phyloP scores from a whole-genome alignment of 1,140 invertebrate genomes.

The Semibalanus balanoides region DNA sequence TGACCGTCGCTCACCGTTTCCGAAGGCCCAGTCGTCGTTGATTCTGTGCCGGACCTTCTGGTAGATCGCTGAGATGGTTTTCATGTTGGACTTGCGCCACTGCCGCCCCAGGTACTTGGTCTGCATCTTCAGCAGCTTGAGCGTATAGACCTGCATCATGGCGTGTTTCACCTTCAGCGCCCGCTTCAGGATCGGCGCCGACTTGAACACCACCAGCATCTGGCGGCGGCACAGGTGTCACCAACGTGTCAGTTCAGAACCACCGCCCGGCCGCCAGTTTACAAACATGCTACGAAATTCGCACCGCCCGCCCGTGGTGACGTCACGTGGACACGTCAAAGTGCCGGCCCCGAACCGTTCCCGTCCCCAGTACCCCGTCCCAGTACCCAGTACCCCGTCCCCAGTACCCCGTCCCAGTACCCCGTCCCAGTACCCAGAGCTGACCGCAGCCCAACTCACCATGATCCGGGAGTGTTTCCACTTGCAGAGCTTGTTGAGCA shows the following conservation, averaged over 20 bases:
- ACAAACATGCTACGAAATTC: too few species aligned
- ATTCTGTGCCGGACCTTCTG: conserved; percentile 86
- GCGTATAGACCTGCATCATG: conserved; percentile 94
- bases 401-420: too few species aligned
- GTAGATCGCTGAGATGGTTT: conserved; percentile 98
- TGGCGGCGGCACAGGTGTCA: conserved; percentile 29
- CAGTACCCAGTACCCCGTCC: too few species aligned
- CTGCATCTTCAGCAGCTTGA: conserved; percentile 98
- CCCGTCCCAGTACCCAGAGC: too few species aligned
- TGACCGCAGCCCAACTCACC: conserved; percentile 40
- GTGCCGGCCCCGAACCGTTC: too few species aligned
- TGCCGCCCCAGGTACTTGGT: conserved; percentile 97
- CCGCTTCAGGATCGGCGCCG: conserved; percentile 92
- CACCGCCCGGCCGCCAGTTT: too few species aligned
- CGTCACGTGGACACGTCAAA: too few species aligned
- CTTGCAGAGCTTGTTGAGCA: conserved; percentile 97
- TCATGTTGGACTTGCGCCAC: conserved; percentile 99
- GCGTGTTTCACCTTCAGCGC: conserved; percentile 90
- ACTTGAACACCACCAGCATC: conserved; percentile 99
- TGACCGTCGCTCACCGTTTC: conserved; percentile 52
- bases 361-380: too few species aligned
- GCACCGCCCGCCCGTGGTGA: too few species aligned
- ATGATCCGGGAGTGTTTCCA: conserved; percentile 99
- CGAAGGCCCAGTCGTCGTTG: conserved; percentile 99
- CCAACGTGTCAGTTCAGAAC: too few species aligned